A percentile compares a stretch with the other conserved stretches of the same genome.
These are phyloP conservation scores for Atta texana DNA, from an alignment of 1,140 invertebrate genomes.

Conservation along the genomic window DNA sequence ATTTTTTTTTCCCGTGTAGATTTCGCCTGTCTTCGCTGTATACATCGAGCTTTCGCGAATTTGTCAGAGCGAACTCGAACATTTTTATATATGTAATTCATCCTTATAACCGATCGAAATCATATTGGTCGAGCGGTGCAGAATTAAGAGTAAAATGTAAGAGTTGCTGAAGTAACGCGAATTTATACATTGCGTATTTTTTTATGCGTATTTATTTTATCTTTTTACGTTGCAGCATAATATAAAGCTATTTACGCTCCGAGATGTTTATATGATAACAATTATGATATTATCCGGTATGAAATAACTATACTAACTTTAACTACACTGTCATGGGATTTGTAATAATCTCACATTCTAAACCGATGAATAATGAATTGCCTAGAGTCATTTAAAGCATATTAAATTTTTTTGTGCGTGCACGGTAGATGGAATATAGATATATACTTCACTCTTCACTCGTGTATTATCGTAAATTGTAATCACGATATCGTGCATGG, in stretches of 20 bases:
- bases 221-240: not conserved
- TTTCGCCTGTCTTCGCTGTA: not conserved
- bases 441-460: not conserved
- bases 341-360: slow-evolving; percentile 50
- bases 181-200: not conserved
- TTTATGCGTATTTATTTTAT: not conserved
- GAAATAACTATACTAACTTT: not conserved
- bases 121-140: too few relatives aligned
- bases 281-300: slow-evolving; percentile 30
- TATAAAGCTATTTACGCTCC: not conserved
- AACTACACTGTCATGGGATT: slow-evolving; percentile 23
- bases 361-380: slow-evolving; percentile 30
- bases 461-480: slow-evolving; percentile 18
- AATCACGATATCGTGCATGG: slow-evolving; percentile 2
- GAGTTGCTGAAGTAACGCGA: not conserved
- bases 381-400: slow-evolving; percentile 16
- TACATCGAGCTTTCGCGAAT: not conserved
- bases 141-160: not conserved
- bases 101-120: not conserved
- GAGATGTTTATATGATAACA: not conserved
- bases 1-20: not conserved
- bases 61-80: not conserved
- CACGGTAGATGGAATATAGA: not conserved
- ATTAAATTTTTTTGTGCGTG: slow-evolving; percentile 8
- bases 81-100: not conserved